Conservation (phyloP, 2,888 invertebrate genomes). For the Germaria angustata region DNA sequence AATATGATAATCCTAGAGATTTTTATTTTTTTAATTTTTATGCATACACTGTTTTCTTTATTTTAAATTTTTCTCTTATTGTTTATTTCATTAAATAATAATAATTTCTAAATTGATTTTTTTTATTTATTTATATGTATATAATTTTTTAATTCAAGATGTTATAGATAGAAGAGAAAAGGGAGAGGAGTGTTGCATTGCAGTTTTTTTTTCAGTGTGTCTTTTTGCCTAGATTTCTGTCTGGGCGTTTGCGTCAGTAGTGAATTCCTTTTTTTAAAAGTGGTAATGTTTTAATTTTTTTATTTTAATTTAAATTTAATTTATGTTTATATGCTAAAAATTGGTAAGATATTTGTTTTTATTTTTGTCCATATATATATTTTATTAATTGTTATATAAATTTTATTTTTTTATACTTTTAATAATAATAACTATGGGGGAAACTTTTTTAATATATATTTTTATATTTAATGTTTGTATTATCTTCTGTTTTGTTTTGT, state of each 20-base stretch:
- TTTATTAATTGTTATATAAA: constrained; percentile 54
- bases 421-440: constrained; percentile 70
- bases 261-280: constrained; percentile 36
- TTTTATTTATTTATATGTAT: constrained; percentile 55
- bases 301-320: constrained; percentile 69
- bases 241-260: not conserved
- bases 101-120: constrained; percentile 61
- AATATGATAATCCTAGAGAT: constrained; percentile 66
- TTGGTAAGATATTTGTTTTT: constrained; percentile 46
- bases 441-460: constrained; percentile 66
- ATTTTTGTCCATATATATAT: constrained; percentile 44
- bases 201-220: not conserved
- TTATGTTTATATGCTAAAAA: constrained; percentile 61
- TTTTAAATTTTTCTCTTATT: constrained; percentile 5
- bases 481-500: constrained; percentile 6
- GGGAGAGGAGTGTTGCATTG: constrained; percentile 1
- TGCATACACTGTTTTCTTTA: constrained; percentile 56
- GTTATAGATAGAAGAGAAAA: constrained; percentile 43
- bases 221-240: constrained; percentile 1
- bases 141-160: constrained; percentile 59
- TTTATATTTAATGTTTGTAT: constrained; percentile 44
- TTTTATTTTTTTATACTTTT: constrained; percentile 47
- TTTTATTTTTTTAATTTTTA: constrained; percentile 49
- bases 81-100: constrained; percentile 43
- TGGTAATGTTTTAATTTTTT: constrained; percentile 55